Evolutionary conservation across 2,113 vertebrate species (phyloP).

Genomic region (Platysteira castanea): DNA sequence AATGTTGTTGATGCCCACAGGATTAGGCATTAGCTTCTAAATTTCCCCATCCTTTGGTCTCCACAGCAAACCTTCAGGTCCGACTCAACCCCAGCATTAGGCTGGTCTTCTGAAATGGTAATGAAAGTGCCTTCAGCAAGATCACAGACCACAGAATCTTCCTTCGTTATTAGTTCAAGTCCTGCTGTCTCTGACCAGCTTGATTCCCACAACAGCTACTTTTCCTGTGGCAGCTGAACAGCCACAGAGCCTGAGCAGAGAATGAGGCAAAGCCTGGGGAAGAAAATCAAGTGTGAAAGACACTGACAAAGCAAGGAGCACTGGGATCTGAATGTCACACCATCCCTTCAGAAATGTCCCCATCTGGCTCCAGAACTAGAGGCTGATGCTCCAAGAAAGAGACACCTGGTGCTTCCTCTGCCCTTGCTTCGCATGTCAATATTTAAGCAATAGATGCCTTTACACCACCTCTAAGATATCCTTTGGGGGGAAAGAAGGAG

Average conservation of each 20-base stretch:
- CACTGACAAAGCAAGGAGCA: not conserved
- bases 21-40: not conserved
- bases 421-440: not conserved
- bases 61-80: not conserved
- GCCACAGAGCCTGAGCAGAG: not conserved
- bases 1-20: not conserved
- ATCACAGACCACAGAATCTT: not conserved
- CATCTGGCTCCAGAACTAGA: not conserved
- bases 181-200: not conserved
- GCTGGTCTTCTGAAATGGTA: not conserved
- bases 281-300: not conserved
- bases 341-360: not conserved
- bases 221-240: not conserved
- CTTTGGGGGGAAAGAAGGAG: not conserved
- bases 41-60: not conserved
- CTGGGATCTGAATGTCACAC: not conserved
- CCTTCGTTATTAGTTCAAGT: not conserved
- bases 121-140: not conserved
- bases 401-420: not conserved
- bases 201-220: not conserved
- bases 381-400: not conserved
- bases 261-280: not conserved
- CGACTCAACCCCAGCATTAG: accelerated
- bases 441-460: not conserved
- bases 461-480: not conserved